phyloP scores from a whole-genome alignment of 2,888 invertebrate genomes.

The Carpatolechia fugitivella region DNA sequence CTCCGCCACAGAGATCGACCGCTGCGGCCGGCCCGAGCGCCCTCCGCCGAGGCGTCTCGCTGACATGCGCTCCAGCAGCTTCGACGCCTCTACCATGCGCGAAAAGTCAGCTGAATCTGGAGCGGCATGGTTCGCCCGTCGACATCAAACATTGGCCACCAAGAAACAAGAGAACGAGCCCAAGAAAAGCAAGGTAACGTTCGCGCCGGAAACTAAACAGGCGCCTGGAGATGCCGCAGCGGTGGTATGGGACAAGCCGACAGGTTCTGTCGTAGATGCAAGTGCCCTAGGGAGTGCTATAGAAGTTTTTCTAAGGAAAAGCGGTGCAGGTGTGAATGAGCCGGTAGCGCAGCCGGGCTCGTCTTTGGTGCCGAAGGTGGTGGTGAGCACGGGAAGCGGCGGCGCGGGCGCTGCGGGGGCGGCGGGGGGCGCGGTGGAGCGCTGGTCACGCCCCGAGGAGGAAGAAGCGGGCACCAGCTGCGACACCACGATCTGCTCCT shows the following conservation, averaged over 20 bases:
- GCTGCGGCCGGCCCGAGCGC: constrained; percentile 82
- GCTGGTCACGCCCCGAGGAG: constrained; percentile 84
- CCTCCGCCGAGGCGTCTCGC: constrained; percentile 79
- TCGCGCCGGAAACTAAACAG: constrained; percentile 81
- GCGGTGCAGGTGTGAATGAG: constrained; percentile 54
- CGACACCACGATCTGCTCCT: constrained; percentile 90
- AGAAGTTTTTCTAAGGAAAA: constrained; percentile 87
- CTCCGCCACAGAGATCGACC: constrained; percentile 88
- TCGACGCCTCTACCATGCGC: constrained; percentile 87
- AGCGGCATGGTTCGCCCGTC: constrained; percentile 87
- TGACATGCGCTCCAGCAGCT: constrained; percentile 90
- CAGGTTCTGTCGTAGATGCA: constrained; percentile 88
- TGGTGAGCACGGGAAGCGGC: constrained; percentile 23
- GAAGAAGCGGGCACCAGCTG: constrained; percentile 86
- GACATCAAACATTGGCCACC: constrained; percentile 87
- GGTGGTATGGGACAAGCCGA: constrained; percentile 87
- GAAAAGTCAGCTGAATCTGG: constrained; percentile 70
- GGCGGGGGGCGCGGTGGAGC: constrained; percentile 72
- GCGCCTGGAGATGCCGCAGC: constrained; percentile 79
- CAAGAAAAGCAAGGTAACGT: constrained; percentile 77
- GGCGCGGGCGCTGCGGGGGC: constrained; percentile 76
- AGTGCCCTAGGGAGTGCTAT: constrained; percentile 90
- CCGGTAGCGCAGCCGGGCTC: constrained; percentile 55
- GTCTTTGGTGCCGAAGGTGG: constrained; percentile 42
- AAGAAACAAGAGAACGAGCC: constrained; percentile 76